A percentile compares a stretch with the other conserved stretches of the same genome.
Conservation (phyloP, 2,888 invertebrate genomes). For the Lasioglossum figueresi region DNA sequence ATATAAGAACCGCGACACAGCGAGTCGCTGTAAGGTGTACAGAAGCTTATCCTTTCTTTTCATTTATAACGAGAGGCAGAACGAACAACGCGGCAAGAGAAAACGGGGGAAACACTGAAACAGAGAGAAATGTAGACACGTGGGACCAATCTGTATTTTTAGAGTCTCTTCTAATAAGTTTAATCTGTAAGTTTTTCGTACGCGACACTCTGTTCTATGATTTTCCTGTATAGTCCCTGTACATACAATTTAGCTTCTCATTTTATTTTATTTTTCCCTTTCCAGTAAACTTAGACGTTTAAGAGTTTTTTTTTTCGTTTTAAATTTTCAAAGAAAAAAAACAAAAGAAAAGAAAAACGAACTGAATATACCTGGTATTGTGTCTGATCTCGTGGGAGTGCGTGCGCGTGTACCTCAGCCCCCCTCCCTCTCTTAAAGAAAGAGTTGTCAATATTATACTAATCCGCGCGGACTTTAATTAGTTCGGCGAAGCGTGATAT, state of each 20-base stretch:
- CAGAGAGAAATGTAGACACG: constrained; percentile 47
- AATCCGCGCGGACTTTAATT: neutral
- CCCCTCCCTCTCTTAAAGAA: neutral
- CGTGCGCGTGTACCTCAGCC: neutral
- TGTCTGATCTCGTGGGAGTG: constrained; percentile 37
- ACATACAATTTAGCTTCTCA: constrained; percentile 39
- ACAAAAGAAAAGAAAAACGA: constrained; percentile 4
- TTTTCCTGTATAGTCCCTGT: constrained; percentile 73
- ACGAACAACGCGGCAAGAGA: neutral
- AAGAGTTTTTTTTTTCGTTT: constrained; percentile 15
- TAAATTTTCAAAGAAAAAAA: neutral
- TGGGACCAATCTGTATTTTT: constrained; percentile 74
- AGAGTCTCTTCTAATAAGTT: constrained; percentile 61
- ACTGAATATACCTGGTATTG: neutral
- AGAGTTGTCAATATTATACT: constrained; percentile 2
- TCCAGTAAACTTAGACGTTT: constrained; percentile 32
- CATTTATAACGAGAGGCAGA: constrained; percentile 8
- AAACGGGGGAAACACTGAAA: neutral
- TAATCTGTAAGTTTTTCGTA: constrained; percentile 54
- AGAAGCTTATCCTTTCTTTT: constrained; percentile 64
- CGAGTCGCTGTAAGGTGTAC: constrained; percentile 68
- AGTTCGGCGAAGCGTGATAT: constrained; percentile 13
- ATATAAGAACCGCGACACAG: constrained; percentile 1
- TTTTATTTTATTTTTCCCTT: constrained; percentile 50
- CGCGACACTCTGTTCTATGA: constrained; percentile 28